Conservation (phyloP, 2,797 vertebrate species). For the Arnoldichthys spilopterus region DNA sequence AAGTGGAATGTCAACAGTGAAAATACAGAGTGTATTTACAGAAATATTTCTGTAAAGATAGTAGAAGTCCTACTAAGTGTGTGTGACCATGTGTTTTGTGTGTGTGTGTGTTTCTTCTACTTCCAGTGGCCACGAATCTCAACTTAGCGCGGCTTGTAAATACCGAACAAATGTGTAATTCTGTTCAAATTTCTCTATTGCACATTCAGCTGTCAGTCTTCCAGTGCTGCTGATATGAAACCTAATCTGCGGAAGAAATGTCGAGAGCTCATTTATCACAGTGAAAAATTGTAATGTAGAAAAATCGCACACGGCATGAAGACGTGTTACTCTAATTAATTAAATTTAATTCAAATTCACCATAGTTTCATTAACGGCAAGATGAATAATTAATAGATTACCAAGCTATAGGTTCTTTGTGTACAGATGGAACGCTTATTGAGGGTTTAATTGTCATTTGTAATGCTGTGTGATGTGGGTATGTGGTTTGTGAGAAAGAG, state of each 20-base stretch:
- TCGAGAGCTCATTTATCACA: constrained; percentile 58
- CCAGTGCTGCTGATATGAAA: constrained; percentile 53
- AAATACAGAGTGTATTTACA: no score
- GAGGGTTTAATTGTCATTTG: constrained; percentile 52
- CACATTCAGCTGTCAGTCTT: constrained; percentile 15
- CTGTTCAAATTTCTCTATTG: background rate
- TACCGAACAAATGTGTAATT: background rate
- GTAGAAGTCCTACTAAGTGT: no score
- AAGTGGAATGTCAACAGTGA: no score
- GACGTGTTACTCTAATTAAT: constrained; percentile 70
- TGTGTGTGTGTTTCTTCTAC: no score
- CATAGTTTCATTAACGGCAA: constrained; percentile 67
- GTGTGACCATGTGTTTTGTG: no score
- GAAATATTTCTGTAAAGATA: no score
- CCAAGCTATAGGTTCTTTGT: constrained; percentile 58
- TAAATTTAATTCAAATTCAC: constrained; percentile 67
- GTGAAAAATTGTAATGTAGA: constrained; percentile 64
- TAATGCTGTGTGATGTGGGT: constrained; percentile 40
- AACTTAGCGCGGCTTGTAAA: background rate
- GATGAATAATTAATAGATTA: constrained; percentile 67
- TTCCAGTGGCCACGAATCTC: background rate
- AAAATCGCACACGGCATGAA: constrained; percentile 63
- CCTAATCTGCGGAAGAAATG: constrained; percentile 68
- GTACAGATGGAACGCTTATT: constrained; percentile 19
- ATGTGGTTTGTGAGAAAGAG: background rate